Evolutionary conservation across 2,888 invertebrate genomes (phyloP).

Genomic region (Cephus sareptanus): DNA sequence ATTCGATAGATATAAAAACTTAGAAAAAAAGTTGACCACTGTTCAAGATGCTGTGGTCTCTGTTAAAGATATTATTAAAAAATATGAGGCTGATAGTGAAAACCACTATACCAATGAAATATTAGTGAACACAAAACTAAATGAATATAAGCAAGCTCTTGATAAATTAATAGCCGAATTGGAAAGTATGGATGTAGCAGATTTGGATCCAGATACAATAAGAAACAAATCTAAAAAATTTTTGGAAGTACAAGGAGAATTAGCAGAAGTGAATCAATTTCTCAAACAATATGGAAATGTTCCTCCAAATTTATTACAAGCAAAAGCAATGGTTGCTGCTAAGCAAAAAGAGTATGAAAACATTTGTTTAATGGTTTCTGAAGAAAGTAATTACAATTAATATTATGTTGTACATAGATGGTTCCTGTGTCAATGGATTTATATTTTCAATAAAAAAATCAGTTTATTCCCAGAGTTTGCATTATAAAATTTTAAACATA

Average conservation of each 20-base stretch:
- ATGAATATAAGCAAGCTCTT: conserved; percentile 47
- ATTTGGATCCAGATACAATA: conserved; percentile 43
- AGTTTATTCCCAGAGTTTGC: neutral
- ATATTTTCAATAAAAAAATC: neutral
- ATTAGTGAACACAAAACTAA: conserved; percentile 43
- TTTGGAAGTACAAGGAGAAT: conserved; percentile 41
- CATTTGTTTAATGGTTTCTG: conserved; percentile 17
- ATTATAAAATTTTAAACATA: neutral
- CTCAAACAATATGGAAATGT: conserved; percentile 50
- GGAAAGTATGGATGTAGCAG: conserved; percentile 36
- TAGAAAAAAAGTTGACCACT: conserved; percentile 41
- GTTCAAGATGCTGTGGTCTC: conserved; percentile 36
- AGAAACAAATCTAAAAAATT: conserved; percentile 44
- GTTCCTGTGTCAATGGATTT: neutral
- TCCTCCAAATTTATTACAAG: conserved; percentile 56
- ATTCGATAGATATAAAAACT: conserved; percentile 36
- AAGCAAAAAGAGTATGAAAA: conserved; percentile 48
- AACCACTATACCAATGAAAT: conserved; percentile 38
- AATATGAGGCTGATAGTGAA: conserved; percentile 32
- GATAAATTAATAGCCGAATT: conserved; percentile 43
- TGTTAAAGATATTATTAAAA: conserved; percentile 33
- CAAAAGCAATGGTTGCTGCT: conserved; percentile 49
- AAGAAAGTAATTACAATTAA: neutral
- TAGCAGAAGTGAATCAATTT: conserved; percentile 40
- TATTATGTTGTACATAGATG: neutral